These are phyloP conservation scores for Anas platyrhynchos DNA, from an alignment of 2,113 vertebrate genomes.

Conservation along the genomic window DNA sequence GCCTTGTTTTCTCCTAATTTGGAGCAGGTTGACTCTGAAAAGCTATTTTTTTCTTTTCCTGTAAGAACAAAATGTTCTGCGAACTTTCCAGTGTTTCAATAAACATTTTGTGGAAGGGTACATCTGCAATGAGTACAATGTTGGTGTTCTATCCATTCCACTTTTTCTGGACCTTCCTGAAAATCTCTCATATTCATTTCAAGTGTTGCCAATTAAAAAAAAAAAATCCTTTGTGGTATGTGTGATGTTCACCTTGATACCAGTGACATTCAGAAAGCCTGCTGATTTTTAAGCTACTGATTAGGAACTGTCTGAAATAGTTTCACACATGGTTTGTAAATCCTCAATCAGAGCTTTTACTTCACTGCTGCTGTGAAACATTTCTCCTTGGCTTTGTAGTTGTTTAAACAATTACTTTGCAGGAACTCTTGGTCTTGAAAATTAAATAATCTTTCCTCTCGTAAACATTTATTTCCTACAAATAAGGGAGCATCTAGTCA, in stretches of 20 bases:
- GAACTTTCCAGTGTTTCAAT: neutral
- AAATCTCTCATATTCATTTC: neutral
- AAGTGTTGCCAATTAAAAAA: neutral
- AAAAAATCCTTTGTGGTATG: neutral
- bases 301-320: slow-evolving; percentile 58
- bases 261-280: slow-evolving; percentile 14
- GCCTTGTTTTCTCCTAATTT: neutral
- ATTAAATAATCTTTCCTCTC: neutral
- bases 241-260: slow-evolving; percentile 40
- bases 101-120: neutral
- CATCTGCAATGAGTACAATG: neutral
- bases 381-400: slow-evolving; percentile 24
- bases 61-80: neutral
- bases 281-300: slow-evolving; percentile 41
- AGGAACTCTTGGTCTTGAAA: neutral
- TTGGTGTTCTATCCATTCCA: neutral
- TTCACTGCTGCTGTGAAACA: slow-evolving; percentile 2
- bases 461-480: neutral
- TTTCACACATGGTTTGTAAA: slow-evolving; percentile 58
- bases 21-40: neutral
- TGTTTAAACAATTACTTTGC: slow-evolving; percentile 16
- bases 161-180: neutral
- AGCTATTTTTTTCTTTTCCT: too few relatives aligned
- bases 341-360: slow-evolving; percentile 24
- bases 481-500: neutral